Conservation (phyloP, 2,888 invertebrate genomes). For the Belgica antarctica region DNA sequence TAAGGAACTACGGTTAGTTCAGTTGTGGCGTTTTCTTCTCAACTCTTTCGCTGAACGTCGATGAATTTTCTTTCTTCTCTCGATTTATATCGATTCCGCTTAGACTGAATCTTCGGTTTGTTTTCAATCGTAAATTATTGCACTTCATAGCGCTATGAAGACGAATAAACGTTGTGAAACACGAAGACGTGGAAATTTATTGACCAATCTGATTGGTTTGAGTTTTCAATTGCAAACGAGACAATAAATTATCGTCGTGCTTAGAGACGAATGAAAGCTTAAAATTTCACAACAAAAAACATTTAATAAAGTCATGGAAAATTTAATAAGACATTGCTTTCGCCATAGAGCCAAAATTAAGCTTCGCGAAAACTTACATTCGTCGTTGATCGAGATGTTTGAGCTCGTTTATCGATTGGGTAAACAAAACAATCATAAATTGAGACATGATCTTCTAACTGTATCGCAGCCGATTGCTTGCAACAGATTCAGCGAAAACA, state of each 20-base stretch:
- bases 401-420: not conserved
- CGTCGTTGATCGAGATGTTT: no score
- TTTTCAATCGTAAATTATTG: constrained; percentile 10
- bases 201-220: constrained; percentile 5
- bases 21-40: not conserved
- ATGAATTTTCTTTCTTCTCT: not conserved
- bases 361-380: not conserved
- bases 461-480: not conserved
- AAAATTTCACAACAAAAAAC: not conserved
- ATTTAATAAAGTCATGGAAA: constrained; percentile 6
- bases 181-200: not conserved
- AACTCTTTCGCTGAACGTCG: not conserved
- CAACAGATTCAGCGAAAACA: not conserved
- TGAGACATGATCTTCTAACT: constrained; percentile 18
- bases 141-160: not conserved
- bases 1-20: constrained; percentile 5
- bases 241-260: not conserved
- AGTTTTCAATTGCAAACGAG: not conserved
- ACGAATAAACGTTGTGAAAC: not conserved
- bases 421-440: not conserved
- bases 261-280: not conserved
- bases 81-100: not conserved
- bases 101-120: not conserved
- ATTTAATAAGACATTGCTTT: constrained; percentile 7
- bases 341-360: not conserved